Evolutionary conservation across 2,797 vertebrate genomes (phyloP), one percentile per base, ranked within the genome.

Genomic region (Hydrocynus forskahlii): DNA sequence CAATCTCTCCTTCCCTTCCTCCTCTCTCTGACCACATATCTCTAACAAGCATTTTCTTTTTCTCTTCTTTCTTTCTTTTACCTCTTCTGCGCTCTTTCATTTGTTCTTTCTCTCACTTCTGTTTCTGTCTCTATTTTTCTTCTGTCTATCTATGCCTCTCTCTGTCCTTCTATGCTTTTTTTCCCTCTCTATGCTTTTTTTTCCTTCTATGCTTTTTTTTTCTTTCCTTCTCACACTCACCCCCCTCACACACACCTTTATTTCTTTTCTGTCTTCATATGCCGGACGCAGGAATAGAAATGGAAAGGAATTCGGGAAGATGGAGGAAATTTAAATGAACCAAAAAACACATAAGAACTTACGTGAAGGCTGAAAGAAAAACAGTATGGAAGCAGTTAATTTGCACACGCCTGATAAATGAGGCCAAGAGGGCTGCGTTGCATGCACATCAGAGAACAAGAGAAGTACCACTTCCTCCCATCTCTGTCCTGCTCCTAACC

Each of bases 391-490:
- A 57, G 70, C 54, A 69, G 52, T 69, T 79, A 16, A 75, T 79
- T 75, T 83, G 43, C 64, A 77, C 73, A 68, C 75, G 25, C 52
- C 40, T 54, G 29, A 74, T 80, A 80, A 79, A 80, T 23, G 50
- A 76, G 50, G 23, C 71, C 72, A 64, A 35, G 66, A n/a, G 54
- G 52, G 25, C 40, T 67, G 48, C 57, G 50, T 52, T 62, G 63
- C 52, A 62, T 75, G 71, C 69, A 80, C 70, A 74, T 76, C 78
- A 68, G 38, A 76, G 71, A 76, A 52, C 29, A 57, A 69, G 69
- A 78, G 80, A 74, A 74, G 52, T 69, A 21, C 40, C 3, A 29
- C 66, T 71, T 16, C 21, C n/a, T 43, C 72, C 23, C 43, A 43
- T 14, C 4, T 21, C 23, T 16, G 68, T 54, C 62, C 1, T 70